phyloP scores from a whole-genome alignment of 1,140 invertebrate genomes.

The Cotesia chilonis region DNA sequence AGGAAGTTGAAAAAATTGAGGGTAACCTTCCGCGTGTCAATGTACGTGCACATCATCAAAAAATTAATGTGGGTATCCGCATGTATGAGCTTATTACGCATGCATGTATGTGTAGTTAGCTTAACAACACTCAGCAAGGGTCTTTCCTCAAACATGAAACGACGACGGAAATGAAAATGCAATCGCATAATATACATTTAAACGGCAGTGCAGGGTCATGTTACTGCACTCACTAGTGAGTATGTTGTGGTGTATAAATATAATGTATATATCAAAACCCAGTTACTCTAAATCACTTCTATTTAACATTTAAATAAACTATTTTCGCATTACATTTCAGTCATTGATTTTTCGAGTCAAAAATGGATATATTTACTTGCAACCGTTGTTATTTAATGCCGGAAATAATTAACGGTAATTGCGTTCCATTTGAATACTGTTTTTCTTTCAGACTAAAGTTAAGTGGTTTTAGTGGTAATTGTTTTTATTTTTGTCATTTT shows the following conservation, averaged over 20 bases:
- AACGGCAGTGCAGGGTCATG: not conserved
- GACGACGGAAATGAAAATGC: constrained; percentile 9
- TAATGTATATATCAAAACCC: too few relatives aligned
- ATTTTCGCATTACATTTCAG: too few relatives aligned
- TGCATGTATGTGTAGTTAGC: too few relatives aligned
- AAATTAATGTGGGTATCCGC: not conserved
- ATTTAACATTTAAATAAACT: too few relatives aligned
- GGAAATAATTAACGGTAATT: constrained; percentile 6
- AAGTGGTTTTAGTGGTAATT: too few relatives aligned
- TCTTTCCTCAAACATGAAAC: constrained; percentile 1
- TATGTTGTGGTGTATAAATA: not conserved
- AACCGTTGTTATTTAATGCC: not conserved
- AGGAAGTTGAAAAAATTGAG: constrained; percentile 4
- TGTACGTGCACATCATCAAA: not conserved
- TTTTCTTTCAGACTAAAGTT: too few relatives aligned
- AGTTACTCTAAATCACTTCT: too few relatives aligned
- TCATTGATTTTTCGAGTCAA: too few relatives aligned
- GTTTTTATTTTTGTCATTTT: constrained; percentile 1
- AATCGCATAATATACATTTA: not conserved
- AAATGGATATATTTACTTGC: not conserved
- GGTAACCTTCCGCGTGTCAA: constrained; percentile 7
- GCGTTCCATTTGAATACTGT: not conserved
- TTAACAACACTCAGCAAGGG: too few relatives aligned
- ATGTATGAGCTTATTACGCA: too few relatives aligned
- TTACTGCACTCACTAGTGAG: not conserved